phyloP scores from a whole-genome alignment of 2,888 invertebrate species.

The Alloplasta piceator region DNA sequence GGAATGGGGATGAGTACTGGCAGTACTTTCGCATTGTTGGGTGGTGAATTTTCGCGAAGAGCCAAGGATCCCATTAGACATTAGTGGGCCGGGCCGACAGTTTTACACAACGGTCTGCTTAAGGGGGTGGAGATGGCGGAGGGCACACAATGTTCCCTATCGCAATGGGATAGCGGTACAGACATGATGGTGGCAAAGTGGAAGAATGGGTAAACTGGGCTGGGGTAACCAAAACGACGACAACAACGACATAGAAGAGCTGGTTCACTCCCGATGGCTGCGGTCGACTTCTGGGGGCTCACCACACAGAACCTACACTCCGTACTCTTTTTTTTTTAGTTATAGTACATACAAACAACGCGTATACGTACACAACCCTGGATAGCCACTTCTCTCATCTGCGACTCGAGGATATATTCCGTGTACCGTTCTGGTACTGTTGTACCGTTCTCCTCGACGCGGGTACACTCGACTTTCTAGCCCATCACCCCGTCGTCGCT shows the following conservation, averaged over 20 bases:
- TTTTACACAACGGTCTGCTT: conserved; percentile 9
- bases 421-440: conserved; percentile 42
- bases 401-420: conserved; percentile 62
- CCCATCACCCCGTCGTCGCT: conserved; percentile 25
- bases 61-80: conserved; percentile 74
- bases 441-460: conserved; percentile 26
- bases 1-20: conserved; percentile 13
- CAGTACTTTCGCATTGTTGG: conserved; percentile 27
- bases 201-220: background rate
- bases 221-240: conserved; percentile 2
- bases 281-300: conserved; percentile 8
- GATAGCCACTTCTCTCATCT: conserved; percentile 72
- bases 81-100: conserved; percentile 66
- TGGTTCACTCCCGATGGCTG: conserved; percentile 36
- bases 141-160: conserved; percentile 46
- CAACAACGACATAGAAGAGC: conserved; percentile 23
- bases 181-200: conserved; percentile 4
- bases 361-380: conserved; percentile 1
- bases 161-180: conserved; percentile 64
- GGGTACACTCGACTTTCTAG: conserved; percentile 53
- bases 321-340: background rate
- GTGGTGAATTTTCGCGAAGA: conserved; percentile 61
- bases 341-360: conserved; percentile 1
- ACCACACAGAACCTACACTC: background rate
- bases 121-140: background rate